Evolutionary conservation across 35 echinoderm and acorn worm species (phyloP).

Genomic region (Anneissia japonica): DNA sequence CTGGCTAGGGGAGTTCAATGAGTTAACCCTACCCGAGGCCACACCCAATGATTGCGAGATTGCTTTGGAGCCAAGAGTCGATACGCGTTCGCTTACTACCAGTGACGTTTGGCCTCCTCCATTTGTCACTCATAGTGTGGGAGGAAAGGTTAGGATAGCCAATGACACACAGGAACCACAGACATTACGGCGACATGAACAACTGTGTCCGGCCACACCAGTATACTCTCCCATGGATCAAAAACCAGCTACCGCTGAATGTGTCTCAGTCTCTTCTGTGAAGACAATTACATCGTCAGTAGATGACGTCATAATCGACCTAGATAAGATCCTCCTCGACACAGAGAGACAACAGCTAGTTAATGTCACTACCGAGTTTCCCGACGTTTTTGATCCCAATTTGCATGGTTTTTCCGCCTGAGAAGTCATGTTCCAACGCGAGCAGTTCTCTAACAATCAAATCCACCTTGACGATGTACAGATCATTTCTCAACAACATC

Average conservation of each 20-base stretch:
- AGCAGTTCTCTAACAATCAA: too few species aligned
- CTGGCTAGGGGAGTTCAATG: slow-evolving; percentile 23
- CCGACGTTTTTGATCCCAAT: not conserved
- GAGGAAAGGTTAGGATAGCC: not conserved
- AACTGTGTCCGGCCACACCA: not conserved
- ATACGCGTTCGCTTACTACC: not conserved
- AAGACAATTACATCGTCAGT: not conserved
- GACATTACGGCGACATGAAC: not conserved
- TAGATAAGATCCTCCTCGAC: not conserved
- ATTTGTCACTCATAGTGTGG: not conserved
- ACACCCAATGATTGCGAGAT: not conserved
- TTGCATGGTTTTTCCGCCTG: not conserved
- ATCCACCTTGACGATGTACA: too few species aligned
- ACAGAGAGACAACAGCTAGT: not conserved
- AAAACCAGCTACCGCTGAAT: not conserved
- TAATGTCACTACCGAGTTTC: slow-evolving; percentile 11
- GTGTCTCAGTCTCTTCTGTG: not conserved
- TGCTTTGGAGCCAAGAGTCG: not conserved
- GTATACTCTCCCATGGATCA: not conserved
- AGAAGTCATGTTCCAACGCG: too few species aligned
- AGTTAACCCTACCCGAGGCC: not conserved
- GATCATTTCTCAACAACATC: too few species aligned
- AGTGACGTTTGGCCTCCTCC: not conserved
- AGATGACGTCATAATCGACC: not conserved
- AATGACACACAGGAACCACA: not conserved